Base-by-base conservation (phyloP, 1,140 invertebrate species). In the Wiebesia pumilae region DNA sequence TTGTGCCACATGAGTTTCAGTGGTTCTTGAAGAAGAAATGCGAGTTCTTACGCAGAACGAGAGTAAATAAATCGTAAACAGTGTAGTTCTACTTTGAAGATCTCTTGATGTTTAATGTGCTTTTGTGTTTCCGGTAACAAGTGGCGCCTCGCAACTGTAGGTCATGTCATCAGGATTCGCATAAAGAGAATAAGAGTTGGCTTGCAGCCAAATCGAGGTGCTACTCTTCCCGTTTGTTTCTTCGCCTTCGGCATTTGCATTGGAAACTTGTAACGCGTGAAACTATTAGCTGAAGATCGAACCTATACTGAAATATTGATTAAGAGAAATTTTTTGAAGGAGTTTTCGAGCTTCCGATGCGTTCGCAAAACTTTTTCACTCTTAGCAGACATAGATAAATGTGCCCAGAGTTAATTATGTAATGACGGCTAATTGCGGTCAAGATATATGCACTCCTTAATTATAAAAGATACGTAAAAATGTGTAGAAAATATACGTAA, bases 211-310 rank as follows among this genome's bases (percentile, higher is more conserved):
- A 87, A 88, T 90, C 87, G 89, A 89, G 90, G 90, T 90, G 90
- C 90, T 89, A 90, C 90, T 87, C 88, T 33, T 43, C 10, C 83
- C 75, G n/a, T 33, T 43, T 90, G 90, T 90, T 91, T 91, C 90
- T 90, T 90, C 89, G 81, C 67, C 83, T 27, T 30, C 24, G 77
- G 88, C 87, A 92, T 92, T 92, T 91, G 91, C 90, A 91, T 92
- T 89, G 86, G 89, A 90, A 89, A 88, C 87, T 90, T 89, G 89
- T 89, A 90, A 91, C 91, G 90, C 90, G 91, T 88, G 88, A 91
- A 92, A 91, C 91, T 91, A 91, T 92, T 90, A 90, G 88, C 82
- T 87, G 88, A 87, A 91, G 89, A 90, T 88, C 88, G 89, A 91
- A 91, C 38, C 27, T 10, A 19, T 21, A 4, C 30, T 62, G 38